phyloP scores from a whole-genome alignment of 2,888 invertebrate genomes.

The Epinotia ramella region DNA sequence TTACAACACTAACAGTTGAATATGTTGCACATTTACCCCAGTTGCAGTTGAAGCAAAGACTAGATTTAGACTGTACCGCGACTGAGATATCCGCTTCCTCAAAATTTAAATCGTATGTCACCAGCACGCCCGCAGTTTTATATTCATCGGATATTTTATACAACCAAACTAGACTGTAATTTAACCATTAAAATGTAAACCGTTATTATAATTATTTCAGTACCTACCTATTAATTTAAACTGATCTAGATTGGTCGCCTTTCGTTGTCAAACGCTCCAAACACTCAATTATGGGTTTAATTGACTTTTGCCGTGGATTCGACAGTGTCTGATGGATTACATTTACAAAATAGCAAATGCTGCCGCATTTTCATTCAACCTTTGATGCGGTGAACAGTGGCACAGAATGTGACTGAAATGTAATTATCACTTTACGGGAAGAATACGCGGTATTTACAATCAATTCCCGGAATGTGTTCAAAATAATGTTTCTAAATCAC shows the following conservation, averaged over 20 bases:
- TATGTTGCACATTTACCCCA: background rate
- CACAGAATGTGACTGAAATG: constrained; percentile 4
- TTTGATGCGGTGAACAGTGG: background rate
- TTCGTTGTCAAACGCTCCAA: constrained; percentile 52
- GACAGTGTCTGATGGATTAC: constrained; percentile 61
- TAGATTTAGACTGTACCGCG: background rate
- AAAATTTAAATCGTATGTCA: constrained; percentile 30
- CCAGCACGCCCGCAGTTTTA: background rate
- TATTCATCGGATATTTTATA: constrained; percentile 11
- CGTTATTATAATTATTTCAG: constrained; percentile 23
- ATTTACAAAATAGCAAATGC: constrained; percentile 41
- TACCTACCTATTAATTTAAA: constrained; percentile 18
- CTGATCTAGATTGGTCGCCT: constrained; percentile 30
- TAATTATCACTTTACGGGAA: background rate
- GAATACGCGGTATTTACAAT: background rate
- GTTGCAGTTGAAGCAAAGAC: background rate
- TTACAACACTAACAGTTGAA: no score
- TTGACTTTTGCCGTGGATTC: constrained; percentile 72
- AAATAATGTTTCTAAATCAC: background rate
- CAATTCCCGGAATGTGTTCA: background rate
- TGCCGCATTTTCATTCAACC: constrained; percentile 2
- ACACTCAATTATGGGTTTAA: constrained; percentile 79
- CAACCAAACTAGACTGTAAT: background rate
- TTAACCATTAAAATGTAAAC: background rate
- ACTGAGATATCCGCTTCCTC: background rate